phyloP scores from a whole-genome alignment of 2,113 vertebrate species.

The Marmota flaviventris region DNA sequence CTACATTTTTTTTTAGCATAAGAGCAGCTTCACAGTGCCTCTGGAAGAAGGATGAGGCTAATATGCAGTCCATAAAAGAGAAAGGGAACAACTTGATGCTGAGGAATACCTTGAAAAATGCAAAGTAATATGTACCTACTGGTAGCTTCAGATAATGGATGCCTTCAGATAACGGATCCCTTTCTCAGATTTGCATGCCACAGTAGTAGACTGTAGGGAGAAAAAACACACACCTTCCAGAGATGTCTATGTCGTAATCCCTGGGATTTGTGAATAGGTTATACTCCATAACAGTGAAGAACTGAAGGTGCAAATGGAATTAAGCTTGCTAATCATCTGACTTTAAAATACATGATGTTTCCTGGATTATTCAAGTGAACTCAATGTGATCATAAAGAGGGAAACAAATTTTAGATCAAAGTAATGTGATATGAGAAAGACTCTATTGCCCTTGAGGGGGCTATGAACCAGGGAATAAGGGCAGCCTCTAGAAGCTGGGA shows the following conservation, averaged over 20 bases:
- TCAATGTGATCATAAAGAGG: neutral
- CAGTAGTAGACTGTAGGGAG: neutral
- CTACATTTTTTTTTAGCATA: neutral
- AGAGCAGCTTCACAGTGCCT: neutral
- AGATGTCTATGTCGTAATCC: neutral
- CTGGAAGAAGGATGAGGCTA: neutral
- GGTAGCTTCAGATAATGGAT: neutral
- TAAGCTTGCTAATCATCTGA: neutral
- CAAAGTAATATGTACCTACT: neutral
- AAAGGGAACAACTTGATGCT: neutral
- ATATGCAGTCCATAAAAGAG: neutral
- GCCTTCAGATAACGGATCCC: neutral
- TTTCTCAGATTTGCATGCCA: neutral
- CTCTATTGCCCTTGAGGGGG: neutral
- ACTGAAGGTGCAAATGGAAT: neutral
- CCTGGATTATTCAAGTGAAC: neutral
- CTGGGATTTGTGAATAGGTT: neutral
- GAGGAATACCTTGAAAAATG: neutral
- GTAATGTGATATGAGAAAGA: neutral
- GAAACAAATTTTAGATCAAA: neutral
- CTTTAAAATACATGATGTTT: neutral
- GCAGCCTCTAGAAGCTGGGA: neutral
- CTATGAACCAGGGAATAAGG: neutral
- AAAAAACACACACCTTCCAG: neutral
- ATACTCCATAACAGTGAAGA: neutral